Evolutionary conservation across 2,113 vertebrate genomes (phyloP), one percentile per base, ranked within the genome.

Genomic region (Pogonocichla stellata): DNA sequence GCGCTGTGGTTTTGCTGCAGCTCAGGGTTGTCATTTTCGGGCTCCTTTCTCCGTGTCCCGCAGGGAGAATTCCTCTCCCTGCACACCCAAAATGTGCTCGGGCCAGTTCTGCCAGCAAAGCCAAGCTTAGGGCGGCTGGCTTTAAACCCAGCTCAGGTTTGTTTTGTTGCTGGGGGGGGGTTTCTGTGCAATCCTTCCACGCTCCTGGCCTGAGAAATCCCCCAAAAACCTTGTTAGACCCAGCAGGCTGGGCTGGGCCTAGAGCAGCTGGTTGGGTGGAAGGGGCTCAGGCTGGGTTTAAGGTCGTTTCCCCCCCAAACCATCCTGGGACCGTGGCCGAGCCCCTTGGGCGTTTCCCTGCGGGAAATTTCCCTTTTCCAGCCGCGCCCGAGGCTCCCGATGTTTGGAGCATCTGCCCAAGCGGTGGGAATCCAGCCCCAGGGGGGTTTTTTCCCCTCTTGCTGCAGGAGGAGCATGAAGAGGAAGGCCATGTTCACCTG

Each of bases 401-500:
- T 24, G 6, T 6, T 14, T 2, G 3, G 2, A 38, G 22, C 26
- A 40, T 40, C 38, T 13, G 3, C 57, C 67, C 33, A 10, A 72
- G 1, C 26, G 6, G n/a, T 3, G 28, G 5, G 58, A 47, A 47
- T 3, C 5, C n/a, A 8, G n/a, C 29, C 58, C n/a, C n/a, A 24
- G 8, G 15, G 5, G 6, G 13, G 6, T 10, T 26, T 10, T 26
- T 18, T 26, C 7, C 8, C 12, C 19, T 43, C 14, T 26, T 20
- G 43, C 20, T 58, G 2, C 78, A 82, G 99, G 97, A 98, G 99
- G 88, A 99, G 99, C 91, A 99, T 99, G 99, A 99, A 99, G 97
- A 98, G 98, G 66, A 99, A 99, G 95, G 99, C 99, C 1, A 96
- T 96, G 73, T 99, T 99, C 97, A 99, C 98, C 1, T 99, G 99